A percentile compares a stretch with the other conserved stretches of the same genome.
These are phyloP conservation scores for Drosophila atroscutellata DNA, from an alignment of 2,888 invertebrate genomes.

Conservation along the genomic window DNA sequence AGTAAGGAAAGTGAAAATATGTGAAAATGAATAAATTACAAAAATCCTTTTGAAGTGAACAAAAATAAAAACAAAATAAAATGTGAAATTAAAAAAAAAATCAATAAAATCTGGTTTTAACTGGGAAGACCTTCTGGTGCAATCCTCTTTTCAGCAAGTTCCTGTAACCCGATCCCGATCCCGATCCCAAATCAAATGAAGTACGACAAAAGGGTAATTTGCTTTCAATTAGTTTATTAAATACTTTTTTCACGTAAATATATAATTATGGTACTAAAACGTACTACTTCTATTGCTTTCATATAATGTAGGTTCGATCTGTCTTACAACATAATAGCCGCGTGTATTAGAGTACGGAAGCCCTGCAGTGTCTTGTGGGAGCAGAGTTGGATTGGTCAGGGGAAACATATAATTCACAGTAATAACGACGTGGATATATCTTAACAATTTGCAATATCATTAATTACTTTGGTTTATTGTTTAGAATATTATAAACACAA, in stretches of 20 bases:
- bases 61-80: slow-evolving; percentile 75
- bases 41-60: slow-evolving; percentile 82
- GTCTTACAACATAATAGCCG: slow-evolving; percentile 40
- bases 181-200: neutral
- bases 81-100: slow-evolving; percentile 76
- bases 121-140: neutral
- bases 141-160: neutral
- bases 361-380: slow-evolving; percentile 28
- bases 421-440: neutral
- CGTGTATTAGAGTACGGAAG: slow-evolving; percentile 13
- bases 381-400: slow-evolving; percentile 11
- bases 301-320: slow-evolving; percentile 12
- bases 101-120: neutral
- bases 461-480: slow-evolving; percentile 21
- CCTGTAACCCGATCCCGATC: neutral
- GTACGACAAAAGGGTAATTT: slow-evolving; percentile 2
- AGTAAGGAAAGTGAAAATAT: slow-evolving; percentile 76
- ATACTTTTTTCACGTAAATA: slow-evolving; percentile 34
- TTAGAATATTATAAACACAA: neutral
- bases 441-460: slow-evolving; percentile 16
- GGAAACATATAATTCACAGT: slow-evolving; percentile 16
- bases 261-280: slow-evolving; percentile 67
- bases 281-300: slow-evolving; percentile 53
- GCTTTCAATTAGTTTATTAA: slow-evolving; percentile 54
- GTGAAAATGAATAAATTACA: slow-evolving; percentile 78